These are phyloP conservation scores for Tangara arthus DNA, from an alignment of 2,797 vertebrate species.

Conservation along the genomic window DNA sequence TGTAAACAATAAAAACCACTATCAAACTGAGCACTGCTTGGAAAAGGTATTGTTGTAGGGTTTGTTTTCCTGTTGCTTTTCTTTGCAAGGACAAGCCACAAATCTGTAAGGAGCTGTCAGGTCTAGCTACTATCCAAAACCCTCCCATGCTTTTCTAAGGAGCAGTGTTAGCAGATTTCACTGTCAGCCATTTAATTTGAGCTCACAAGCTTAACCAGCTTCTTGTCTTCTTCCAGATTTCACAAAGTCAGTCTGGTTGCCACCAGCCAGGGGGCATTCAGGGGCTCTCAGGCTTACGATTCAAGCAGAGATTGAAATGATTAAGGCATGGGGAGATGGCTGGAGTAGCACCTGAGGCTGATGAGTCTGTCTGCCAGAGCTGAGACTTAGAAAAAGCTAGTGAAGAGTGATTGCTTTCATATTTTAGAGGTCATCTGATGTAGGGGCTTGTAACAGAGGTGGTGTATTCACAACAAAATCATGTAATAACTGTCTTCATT, in stretches of 20 bases:
- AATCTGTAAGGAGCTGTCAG: neutral
- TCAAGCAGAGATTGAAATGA: conserved; percentile 29
- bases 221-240: conserved; percentile 17
- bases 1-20: neutral
- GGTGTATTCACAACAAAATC: neutral
- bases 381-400: neutral
- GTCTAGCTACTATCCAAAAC: neutral
- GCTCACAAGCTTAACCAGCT: conserved; percentile 19
- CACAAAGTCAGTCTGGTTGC: neutral
- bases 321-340: neutral
- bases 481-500: neutral
- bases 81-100: neutral
- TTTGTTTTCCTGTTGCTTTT: neutral
- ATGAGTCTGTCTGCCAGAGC: neutral
- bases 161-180: conserved; percentile 12
- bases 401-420: conserved; percentile 23
- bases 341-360: conserved; percentile 8
- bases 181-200: conserved; percentile 30
- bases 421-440: conserved; percentile 19
- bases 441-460: neutral
- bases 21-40: neutral
- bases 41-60: neutral
- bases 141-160: neutral
- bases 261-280: neutral
- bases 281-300: neutral